A percentile compares a stretch with the other conserved stretches of the same genome.
These are phyloP conservation scores for Trichosurus vulpecula DNA, from an alignment of 2,797 vertebrate genomes.

Conservation along the genomic window DNA sequence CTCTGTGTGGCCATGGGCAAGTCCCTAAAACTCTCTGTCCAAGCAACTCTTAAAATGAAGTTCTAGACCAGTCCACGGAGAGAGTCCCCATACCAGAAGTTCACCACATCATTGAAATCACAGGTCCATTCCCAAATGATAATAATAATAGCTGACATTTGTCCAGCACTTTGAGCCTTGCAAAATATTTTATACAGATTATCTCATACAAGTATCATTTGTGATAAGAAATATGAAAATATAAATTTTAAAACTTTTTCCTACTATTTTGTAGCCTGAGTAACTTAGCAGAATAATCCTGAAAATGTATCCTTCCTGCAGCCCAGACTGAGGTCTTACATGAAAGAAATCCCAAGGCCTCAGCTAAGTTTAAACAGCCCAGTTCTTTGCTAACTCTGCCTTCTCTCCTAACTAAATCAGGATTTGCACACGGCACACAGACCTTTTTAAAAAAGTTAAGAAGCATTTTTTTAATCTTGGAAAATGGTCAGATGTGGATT, in stretches of 20 bases:
- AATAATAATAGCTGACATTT: background rate
- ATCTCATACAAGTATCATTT: background rate
- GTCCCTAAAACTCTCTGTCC: background rate
- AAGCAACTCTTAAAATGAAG: background rate
- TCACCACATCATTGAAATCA: background rate
- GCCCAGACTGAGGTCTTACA: background rate
- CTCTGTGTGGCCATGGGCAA: background rate
- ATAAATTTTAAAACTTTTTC: background rate
- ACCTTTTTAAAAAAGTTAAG: background rate
- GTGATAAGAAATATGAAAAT: background rate
- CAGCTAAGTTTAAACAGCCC: background rate
- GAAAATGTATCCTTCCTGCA: constrained; percentile 11
- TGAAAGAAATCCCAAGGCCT: background rate
- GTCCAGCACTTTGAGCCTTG: background rate
- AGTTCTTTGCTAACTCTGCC: background rate
- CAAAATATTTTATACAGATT: background rate
- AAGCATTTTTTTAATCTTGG: constrained; percentile 4
- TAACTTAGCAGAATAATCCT: background rate
- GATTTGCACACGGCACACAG: background rate
- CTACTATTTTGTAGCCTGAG: background rate
- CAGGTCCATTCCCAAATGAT: background rate
- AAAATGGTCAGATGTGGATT: background rate
- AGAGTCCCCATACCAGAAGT: background rate
- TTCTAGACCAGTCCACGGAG: background rate
- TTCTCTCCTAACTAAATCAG: background rate